Evolutionary conservation across 1,140 invertebrate species (phyloP), one percentile per base, ranked within the genome.

Genomic region (Eumaeus atala): DNA sequence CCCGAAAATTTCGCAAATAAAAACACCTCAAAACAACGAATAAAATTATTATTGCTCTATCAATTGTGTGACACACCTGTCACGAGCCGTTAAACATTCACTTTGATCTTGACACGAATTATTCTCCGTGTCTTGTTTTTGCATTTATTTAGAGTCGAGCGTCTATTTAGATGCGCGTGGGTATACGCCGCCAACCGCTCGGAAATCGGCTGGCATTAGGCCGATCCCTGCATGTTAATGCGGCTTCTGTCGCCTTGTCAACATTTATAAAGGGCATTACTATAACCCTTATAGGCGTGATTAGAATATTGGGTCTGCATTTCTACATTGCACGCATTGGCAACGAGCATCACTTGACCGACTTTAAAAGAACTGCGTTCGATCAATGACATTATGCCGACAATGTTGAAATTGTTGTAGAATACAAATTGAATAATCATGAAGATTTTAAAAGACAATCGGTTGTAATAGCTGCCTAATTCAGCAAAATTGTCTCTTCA

Each of bases 191-290:
- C 14, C 12, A 14, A 9, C 40, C 14, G 14, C 40, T 14, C 14
- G 14, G 40, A 14, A 12, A 14, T 42, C 40, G 40, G 14, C 9
- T 4, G 14, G 40, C 40, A 16, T 44, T 44, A 44, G 40, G 6
- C 21, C 21, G 21, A 44, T 44, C 40, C 17, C 40, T 28, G 40
- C 40, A 44, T 44, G 16, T 44, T 44, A 44, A 44, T 44, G 40
- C 40, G 21, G 2, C 21, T 2, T 14, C 16, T 9, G 12, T 16
- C 40, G 16, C 40, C 40, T 44, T 44, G 40, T 44, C 6, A 44
- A 44, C 40, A 44, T 44, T 44, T 44, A 44, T 44, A 44, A 44
- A 44, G 40, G 40, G 40, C 40, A 44, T 44, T 44, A 16, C 40
- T 12, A 44, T 44, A 28, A 28, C 40, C 40, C 40, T 44, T 44